Evolutionary conservation across 2,113 vertebrate genomes (phyloP).

Genomic region (Beaufortia kweichowensis): DNA sequence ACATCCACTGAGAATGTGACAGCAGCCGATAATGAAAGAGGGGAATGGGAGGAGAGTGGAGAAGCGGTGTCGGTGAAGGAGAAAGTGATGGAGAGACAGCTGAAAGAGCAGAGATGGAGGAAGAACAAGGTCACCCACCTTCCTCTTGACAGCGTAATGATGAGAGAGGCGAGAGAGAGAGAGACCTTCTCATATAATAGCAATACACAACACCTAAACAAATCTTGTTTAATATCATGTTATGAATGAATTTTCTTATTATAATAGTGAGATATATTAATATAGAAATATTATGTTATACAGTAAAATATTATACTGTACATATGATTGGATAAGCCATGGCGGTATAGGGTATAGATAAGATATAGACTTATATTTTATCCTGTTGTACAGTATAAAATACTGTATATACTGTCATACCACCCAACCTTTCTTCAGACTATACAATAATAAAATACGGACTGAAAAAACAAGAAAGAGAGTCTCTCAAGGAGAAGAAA

Average conservation of each 20-base stretch:
- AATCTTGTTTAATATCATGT: too few relatives aligned
- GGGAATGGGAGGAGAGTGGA: constrained; percentile 66
- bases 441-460: constrained; percentile 27
- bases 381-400: too few relatives aligned
- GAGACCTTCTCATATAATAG: constrained; percentile 27
- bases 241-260: too few relatives aligned
- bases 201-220: constrained; percentile 15
- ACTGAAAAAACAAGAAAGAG: background rate
- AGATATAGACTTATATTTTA: too few relatives aligned
- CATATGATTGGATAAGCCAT: too few relatives aligned
- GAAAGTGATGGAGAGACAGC: constrained; percentile 54
- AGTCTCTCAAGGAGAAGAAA: constrained; percentile 19
- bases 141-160: constrained; percentile 11
- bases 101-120: constrained; percentile 55
- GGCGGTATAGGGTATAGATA: too few relatives aligned
- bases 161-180: constrained; percentile 55
- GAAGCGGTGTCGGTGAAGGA: constrained; percentile 28
- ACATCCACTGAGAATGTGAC: constrained; percentile 62
- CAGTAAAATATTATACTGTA: too few relatives aligned
- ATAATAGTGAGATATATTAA: too few relatives aligned
- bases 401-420: background rate
- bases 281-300: too few relatives aligned
- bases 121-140: constrained; percentile 31
- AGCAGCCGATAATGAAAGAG: constrained; percentile 68
- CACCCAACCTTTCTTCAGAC: background rate